Evolutionary conservation across 2,888 invertebrate genomes (phyloP).

Genomic region (Pseudococcus longispinus): DNA sequence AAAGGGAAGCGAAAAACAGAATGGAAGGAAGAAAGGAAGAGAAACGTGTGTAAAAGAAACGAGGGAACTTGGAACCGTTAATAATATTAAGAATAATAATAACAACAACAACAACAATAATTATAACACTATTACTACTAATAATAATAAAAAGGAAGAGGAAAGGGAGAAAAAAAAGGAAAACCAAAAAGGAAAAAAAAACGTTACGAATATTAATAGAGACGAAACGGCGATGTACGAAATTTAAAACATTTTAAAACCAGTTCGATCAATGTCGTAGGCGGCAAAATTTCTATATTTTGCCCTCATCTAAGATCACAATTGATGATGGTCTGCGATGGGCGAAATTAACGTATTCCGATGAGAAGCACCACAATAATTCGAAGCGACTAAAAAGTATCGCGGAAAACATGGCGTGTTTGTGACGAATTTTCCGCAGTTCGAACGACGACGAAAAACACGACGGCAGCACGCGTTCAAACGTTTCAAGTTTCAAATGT

Average conservation of each 20-base stretch:
- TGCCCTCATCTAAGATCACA: slow-evolving; percentile 9
- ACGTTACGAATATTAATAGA: not conserved
- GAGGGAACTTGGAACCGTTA: not conserved
- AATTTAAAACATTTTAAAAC: slow-evolving; percentile 16
- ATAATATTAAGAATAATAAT: not conserved
- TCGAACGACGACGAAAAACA: not conserved
- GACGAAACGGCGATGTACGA: not conserved
- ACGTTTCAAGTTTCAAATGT: slow-evolving; percentile 25
- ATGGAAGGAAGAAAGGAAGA: not conserved
- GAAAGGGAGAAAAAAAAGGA: not conserved
- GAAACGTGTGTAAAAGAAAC: not conserved
- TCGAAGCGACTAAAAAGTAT: slow-evolving; percentile 29
- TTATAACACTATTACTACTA: not conserved
- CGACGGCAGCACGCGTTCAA: slow-evolving; percentile 26
- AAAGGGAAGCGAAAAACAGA: not conserved
- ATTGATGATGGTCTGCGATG: not conserved
- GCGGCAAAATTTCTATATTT: slow-evolving; percentile 26
- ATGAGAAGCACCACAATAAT: slow-evolving; percentile 20
- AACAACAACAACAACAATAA: not conserved
- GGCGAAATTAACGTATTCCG: slow-evolving; percentile 5
- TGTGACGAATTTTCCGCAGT: slow-evolving; percentile 33
- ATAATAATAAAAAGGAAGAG: not conserved
- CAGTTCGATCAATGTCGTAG: not conserved
- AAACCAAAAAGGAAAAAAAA: not conserved
- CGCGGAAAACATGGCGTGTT: slow-evolving; percentile 49